Conservation (phyloP, 2,888 invertebrate species). For the Athalia rosae region DNA sequence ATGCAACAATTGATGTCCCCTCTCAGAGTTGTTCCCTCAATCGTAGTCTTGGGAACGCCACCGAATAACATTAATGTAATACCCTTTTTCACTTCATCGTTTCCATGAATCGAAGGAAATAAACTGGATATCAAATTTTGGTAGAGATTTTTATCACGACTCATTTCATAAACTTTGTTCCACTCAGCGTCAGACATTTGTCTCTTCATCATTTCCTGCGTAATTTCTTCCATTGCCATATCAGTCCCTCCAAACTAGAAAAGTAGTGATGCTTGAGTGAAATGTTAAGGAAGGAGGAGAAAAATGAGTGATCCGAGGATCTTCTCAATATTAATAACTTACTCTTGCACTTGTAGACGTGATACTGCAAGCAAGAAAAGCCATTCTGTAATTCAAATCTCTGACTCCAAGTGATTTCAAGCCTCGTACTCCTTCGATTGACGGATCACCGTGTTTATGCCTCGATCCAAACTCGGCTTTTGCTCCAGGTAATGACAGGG, state of each 20-base stretch:
- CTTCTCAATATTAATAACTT: constrained; percentile 51
- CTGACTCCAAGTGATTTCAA: constrained; percentile 90
- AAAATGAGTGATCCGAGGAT: constrained; percentile 4
- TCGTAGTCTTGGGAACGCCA: constrained; percentile 95
- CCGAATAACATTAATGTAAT: constrained; percentile 97
- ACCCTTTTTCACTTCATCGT: constrained; percentile 95
- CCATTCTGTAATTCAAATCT: constrained; percentile 90
- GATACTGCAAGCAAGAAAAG: constrained; percentile 95
- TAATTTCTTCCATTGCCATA: constrained; percentile 89
- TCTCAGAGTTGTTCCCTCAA: constrained; percentile 92
- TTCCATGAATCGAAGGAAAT: constrained; percentile 97
- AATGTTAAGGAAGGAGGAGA: constrained; percentile 21
- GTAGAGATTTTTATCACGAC: constrained; percentile 93
- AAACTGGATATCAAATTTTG: constrained; percentile 92
- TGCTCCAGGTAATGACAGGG: constrained; percentile 89
- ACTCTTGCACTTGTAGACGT: constrained; percentile 88
- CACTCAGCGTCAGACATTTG: constrained; percentile 96
- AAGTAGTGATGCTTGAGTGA: constrained; percentile 39
- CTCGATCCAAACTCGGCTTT: constrained; percentile 87
- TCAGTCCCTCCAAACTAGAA: constrained; percentile 88
- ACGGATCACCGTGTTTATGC: constrained; percentile 83
- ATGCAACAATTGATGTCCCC: constrained; percentile 99
- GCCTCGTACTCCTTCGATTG: constrained; percentile 90
- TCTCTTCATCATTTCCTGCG: constrained; percentile 93
- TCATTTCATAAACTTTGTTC: constrained; percentile 98